Evolutionary conservation across 1,140 invertebrate genomes (phyloP).

Genomic region (Drosophila ananassae): DNA sequence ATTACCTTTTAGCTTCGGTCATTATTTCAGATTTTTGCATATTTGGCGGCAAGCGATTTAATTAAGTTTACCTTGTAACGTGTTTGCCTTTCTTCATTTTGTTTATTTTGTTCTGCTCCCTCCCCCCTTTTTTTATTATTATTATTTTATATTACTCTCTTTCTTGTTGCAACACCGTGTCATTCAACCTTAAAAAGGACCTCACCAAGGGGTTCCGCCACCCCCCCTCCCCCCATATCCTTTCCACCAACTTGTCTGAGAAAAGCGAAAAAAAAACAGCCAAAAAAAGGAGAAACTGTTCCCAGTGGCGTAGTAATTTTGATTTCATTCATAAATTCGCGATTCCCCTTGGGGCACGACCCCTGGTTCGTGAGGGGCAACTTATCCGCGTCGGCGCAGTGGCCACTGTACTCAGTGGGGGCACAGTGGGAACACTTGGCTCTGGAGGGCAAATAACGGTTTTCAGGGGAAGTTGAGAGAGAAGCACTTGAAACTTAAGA

Average conservation of each 20-base stretch:
- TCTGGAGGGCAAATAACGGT: constrained; percentile 14
- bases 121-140: neutral
- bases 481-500: neutral
- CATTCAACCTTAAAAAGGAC: constrained; percentile 27
- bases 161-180: constrained; percentile 5
- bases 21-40: constrained; percentile 1
- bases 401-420: constrained; percentile 20
- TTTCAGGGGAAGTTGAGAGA: neutral
- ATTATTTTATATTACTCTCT: constrained; percentile 8
- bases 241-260: too few species aligned
- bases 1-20: neutral
- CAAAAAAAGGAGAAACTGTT: constrained; percentile 24
- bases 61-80: constrained; percentile 12
- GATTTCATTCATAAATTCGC: constrained; percentile 66
- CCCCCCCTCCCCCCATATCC: too few species aligned
- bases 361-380: constrained; percentile 16
- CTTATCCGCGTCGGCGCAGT: constrained; percentile 61
- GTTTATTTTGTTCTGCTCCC: neutral
- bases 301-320: constrained; percentile 42
- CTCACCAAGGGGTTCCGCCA: neutral
- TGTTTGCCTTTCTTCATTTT: constrained; percentile 10
- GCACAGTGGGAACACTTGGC: neutral
- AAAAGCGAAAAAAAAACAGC: neutral
- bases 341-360: constrained; percentile 11
- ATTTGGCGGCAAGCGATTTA: constrained; percentile 12